Conservation (phyloP, 2,113 vertebrate genomes). For the Cromileptes altivelis region DNA sequence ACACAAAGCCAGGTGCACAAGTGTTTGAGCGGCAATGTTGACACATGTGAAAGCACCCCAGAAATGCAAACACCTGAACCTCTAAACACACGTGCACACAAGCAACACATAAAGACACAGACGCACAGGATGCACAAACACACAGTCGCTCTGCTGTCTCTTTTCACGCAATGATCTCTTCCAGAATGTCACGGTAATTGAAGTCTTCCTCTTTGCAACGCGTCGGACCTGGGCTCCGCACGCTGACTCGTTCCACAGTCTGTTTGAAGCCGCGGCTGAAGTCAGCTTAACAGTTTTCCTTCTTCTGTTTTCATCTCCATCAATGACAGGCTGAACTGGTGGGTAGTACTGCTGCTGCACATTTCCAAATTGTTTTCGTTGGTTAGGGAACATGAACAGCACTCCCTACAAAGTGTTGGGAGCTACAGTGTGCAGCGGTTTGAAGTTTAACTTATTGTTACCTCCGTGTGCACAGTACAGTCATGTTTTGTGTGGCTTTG, state of each 20-base stretch:
- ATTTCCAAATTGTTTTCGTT: conserved; percentile 36
- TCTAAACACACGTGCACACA: neutral
- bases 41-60: neutral
- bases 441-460: conserved; percentile 1
- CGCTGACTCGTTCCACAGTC: conserved; percentile 40
- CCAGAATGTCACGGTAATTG: conserved; percentile 10
- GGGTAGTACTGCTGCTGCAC: conserved; percentile 10
- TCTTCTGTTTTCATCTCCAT: conserved; percentile 26
- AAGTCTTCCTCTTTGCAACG: conserved; percentile 23
- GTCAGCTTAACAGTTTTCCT: conserved; percentile 29
- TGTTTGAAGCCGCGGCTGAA: conserved; percentile 39
- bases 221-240: conserved; percentile 21
- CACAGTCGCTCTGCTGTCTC: neutral
- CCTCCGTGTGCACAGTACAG: neutral
- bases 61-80: too few species aligned
- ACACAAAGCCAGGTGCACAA: neutral
- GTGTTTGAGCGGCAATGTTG: neutral
- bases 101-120: neutral
- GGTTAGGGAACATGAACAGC: conserved; percentile 13
- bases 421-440: neutral
- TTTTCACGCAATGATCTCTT: neutral
- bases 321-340: conserved; percentile 22
- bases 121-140: conserved; percentile 3
- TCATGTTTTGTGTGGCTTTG: conserved; percentile 12
- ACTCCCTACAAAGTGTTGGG: neutral